Percentiles rank a stretch among this genome's conserved stretches.
phyloP scores from a whole-genome alignment of 2,113 vertebrate species.

The Cettia cetti region DNA sequence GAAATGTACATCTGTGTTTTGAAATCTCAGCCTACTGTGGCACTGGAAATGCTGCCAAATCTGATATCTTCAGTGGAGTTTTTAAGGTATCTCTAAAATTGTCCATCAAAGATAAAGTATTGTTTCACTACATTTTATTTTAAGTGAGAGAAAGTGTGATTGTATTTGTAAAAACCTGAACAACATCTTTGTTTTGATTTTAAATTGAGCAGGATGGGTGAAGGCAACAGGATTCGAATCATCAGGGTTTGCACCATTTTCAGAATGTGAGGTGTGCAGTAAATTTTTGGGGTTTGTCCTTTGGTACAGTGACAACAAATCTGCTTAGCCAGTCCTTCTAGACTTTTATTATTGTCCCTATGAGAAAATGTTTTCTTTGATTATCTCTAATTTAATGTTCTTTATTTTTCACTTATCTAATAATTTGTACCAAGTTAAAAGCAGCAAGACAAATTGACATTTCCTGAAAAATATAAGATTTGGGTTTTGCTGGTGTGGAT shows the following conservation, averaged over 20 bases:
- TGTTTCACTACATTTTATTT: not conserved
- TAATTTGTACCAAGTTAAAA: not conserved
- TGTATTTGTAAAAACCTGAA: not conserved
- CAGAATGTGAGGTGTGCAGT: not conserved
- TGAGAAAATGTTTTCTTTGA: not conserved
- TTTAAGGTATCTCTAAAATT: not conserved
- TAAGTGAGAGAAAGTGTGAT: not conserved
- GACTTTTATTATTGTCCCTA: not conserved
- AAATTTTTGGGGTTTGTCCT: not conserved
- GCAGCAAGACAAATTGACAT: not conserved
- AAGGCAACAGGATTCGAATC: not conserved
- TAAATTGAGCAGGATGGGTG: not conserved
- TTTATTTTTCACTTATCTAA: not conserved
- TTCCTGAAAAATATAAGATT: not conserved
- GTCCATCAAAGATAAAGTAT: not conserved
- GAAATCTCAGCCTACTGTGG: not conserved
- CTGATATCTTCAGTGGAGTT: not conserved
- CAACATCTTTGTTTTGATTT: not conserved
- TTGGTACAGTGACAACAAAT: not conserved
- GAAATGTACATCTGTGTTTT: not conserved
- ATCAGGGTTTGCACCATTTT: not conserved
- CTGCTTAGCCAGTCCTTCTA: not conserved
- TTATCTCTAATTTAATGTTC: not conserved
- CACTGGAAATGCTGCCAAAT: not conserved
- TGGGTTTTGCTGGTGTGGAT: not conserved